Evolutionary conservation across 2,888 invertebrate species (phyloP).

Genomic region (Microchrysa polita): DNA sequence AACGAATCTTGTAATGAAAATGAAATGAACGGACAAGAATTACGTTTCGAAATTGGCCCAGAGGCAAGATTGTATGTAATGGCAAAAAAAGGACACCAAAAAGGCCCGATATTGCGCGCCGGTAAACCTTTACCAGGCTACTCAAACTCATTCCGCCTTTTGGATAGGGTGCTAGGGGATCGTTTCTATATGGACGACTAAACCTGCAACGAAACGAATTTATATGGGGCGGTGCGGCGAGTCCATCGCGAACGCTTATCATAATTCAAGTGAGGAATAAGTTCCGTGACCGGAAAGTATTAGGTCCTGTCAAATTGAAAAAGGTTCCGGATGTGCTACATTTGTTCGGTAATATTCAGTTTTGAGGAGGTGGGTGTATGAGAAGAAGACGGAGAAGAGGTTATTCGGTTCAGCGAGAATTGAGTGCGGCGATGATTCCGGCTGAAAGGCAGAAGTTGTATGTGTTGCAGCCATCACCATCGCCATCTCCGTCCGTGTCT

Average conservation of each 20-base stretch:
- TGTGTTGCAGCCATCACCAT: neutral
- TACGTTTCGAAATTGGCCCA: neutral
- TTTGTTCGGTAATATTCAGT: conserved; percentile 51
- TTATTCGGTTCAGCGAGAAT: conserved; percentile 40
- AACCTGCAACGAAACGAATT: conserved; percentile 28
- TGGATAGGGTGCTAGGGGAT: too few relatives aligned
- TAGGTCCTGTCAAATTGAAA: conserved; percentile 51
- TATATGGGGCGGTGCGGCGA: too few relatives aligned
- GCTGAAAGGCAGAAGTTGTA: neutral
- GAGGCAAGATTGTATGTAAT: neutral
- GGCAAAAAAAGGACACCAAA: neutral
- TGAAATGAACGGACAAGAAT: neutral
- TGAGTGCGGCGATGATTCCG: conserved; percentile 24
- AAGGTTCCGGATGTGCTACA: conserved; percentile 51
- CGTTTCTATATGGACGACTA: too few relatives aligned
- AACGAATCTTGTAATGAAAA: conserved; percentile 32
- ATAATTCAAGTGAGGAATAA: conserved; percentile 51
- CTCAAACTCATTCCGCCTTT: neutral
- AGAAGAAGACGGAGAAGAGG: conserved; percentile 37
- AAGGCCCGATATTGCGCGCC: conserved; percentile 15
- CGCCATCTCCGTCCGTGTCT: too few relatives aligned
- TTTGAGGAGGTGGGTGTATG: too few relatives aligned
- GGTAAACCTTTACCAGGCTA: conserved; percentile 17
- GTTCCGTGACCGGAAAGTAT: conserved; percentile 51
- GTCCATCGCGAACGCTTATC: conserved; percentile 47